Evolutionary conservation across 2,888 invertebrate species (phyloP), one percentile per base, ranked within the genome.

Genomic region (Ornithoptera alexandrae): DNA sequence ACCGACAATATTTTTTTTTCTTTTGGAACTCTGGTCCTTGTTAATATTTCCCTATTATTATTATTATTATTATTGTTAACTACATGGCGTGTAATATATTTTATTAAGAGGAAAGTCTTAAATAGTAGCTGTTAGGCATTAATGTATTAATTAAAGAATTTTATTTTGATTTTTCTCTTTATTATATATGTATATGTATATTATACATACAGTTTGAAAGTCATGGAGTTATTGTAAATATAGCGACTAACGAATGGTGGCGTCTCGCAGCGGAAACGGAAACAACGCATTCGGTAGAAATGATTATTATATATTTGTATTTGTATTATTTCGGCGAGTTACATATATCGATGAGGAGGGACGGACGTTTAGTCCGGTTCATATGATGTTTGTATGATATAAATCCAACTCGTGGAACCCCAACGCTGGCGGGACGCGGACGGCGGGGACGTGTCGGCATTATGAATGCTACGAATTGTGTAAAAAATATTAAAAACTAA

Each of bases 381-480:
- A 53, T 84, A 80, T 80, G 80, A 76, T 81, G 83, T 84, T 84
- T 83, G 83, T 84, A 85, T 81, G 82, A 80, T 80, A 75, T 77
- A 74, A 72, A 75, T 76, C 74, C 76, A 78, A 39, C 8, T 39
- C 39, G 39, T 39, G 39, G 39, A 39, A 39, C 61, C 79, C 79
- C 73, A 74, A 70, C 72, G 90, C 90, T 88, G 92, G 81, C 86
- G 84, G 82, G 84, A 83, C 84, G 84, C 73, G 75, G 80, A 78
- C 77, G 78, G 85, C 80, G 81, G 84, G 81, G 81, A 86, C 83
- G 86, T 90, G 92, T 90, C 92, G 89, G 93, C 93, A 93, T 93
- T 93, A 92, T 92, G 90, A 93, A 93, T 93, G 93, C 93, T 93
- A 92, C 92, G 85, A 92, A 93, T 93, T 93, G 93, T 93, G 93